These are phyloP conservation scores for Acrossocheilus wenchowensis DNA, from an alignment of 2,797 vertebrate species.

Conservation along the genomic window DNA sequence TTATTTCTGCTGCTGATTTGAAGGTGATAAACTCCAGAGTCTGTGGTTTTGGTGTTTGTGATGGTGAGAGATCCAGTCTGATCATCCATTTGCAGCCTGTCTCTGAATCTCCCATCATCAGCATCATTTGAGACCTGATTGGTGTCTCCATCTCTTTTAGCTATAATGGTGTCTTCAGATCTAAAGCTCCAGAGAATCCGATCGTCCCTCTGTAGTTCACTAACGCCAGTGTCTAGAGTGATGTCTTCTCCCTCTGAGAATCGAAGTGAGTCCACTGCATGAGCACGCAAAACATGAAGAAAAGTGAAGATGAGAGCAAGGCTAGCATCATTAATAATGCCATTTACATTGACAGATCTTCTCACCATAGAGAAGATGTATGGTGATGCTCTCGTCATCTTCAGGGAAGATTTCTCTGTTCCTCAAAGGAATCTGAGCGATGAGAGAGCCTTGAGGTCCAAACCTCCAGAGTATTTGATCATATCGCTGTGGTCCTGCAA, in stretches of 20 bases:
- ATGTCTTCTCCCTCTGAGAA: background rate
- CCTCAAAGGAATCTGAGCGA: background rate
- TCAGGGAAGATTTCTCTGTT: background rate
- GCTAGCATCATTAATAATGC: background rate
- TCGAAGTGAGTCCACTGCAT: background rate
- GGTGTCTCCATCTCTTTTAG: background rate
- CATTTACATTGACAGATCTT: background rate
- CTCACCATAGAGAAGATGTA: slow-evolving; percentile 7
- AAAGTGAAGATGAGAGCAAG: background rate
- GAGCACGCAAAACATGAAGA: background rate
- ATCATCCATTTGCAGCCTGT: background rate
- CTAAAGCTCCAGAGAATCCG: background rate
- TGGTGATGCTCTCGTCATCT: background rate
- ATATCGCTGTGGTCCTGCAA: background rate
- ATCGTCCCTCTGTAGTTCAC: background rate
- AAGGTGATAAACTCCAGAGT: slow-evolving; percentile 1
- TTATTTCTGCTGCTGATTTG: background rate
- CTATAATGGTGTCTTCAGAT: background rate
- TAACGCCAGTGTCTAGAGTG: background rate
- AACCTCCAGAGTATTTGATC: background rate
- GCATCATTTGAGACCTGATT: background rate
- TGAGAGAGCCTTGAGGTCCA: background rate
- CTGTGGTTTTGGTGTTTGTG: background rate
- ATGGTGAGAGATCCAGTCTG: background rate
- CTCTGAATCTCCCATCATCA: background rate